Base-by-base conservation (phyloP, 2,797 vertebrate genomes). In the Pogonophryne albipinna region DNA sequence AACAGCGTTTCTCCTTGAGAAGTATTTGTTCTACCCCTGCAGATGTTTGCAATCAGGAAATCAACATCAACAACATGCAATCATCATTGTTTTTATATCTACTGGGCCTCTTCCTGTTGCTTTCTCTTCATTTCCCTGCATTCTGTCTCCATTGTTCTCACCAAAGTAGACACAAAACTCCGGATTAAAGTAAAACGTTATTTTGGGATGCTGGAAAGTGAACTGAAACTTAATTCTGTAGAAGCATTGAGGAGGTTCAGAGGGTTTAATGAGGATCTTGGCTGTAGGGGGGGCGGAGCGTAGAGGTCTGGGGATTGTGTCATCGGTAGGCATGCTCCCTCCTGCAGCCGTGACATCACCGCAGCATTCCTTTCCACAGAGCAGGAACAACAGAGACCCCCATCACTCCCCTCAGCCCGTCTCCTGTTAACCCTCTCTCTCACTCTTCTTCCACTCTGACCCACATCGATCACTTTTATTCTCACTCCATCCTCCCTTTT, bases 321-420 rank as follows among this genome's bases (percentile, higher is more conserved):
- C 94, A 95, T 95, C 86, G 79, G 78, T 81, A 92, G 90, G 88
- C 94, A 94, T 93, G 94, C 93, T 94, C 95, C 81, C 89, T 94
- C 92, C 93, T 92, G 94, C 87, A 90, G 83, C 89, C 75, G 88
- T 95, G 93, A 95, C 94, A 93, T 95, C 94, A 95, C 92, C 83
- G 77, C 85, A 89, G 87, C 94, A 95, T 95, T 95, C 94, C 95
- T 94, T 94, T 94, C 87, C 89, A 82, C 82, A 85, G 87, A 91
- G 85, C 88, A 92, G 88, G 89, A 92, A 93, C 92, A 94, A 92
- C 92, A 94, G 78, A 92, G 86, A 91, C 86, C 87, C 91, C 87
- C 88, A 86, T 90, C 79, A 84, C 78, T 85, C 76, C 88, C 76
- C 67, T 80, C 77, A 75, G 86, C 74, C 83, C 62, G 70, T 85